Evolutionary conservation across 2,113 vertebrate genomes (phyloP), one percentile per base, ranked within the genome.

Genomic region (Raja brachyura): DNA sequence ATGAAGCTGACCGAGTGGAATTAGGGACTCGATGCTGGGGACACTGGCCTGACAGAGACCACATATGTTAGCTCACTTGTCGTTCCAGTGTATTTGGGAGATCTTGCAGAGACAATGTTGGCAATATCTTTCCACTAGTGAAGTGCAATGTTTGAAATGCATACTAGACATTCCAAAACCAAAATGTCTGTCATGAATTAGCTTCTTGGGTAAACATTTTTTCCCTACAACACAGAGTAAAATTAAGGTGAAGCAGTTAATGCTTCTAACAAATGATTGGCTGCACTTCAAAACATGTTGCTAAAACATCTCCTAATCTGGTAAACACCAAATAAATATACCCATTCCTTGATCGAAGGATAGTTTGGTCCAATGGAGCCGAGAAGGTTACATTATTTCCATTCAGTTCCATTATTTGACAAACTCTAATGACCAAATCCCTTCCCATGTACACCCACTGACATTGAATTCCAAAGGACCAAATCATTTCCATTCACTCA

Each of bases 401-500:
- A 73, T 28, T 33, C 39, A 48, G 0, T 54, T 28, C 31, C 33
- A 73, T 73, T 90, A 48, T 6, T 39, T 88, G 25, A 9, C 39
- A 73, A 73, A 73, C 39, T 92, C 90, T 39, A 73, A 92, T 73
- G 68, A 92, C 33, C 66, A 92, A 73, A 16, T 73, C 33, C 20
- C 39, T 73, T 73, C n/a, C 22, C 86, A 90, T 90, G n/a, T 18
- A 39, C 86, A 28, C 63, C 63, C 5, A 33, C 22, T 90, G 31
- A 68, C 16, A 90, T 66, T n/a, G 14, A 70, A 90, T 90, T 90
- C 86, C 86, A 68, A 90, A 66, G 66, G 14, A 90, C 63, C 86
- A 70, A 90, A 90, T 70, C 63, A 68, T 63, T 39, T 90, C 86
- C 63, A 90, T 90, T 39, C 63, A 90, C 31, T 70, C 86, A 90